Percentiles rank a stretch among this genome's conserved stretches.
phyloP scores from a whole-genome alignment of 1,140 invertebrate species.

The Diploscapter pachys region DNA sequence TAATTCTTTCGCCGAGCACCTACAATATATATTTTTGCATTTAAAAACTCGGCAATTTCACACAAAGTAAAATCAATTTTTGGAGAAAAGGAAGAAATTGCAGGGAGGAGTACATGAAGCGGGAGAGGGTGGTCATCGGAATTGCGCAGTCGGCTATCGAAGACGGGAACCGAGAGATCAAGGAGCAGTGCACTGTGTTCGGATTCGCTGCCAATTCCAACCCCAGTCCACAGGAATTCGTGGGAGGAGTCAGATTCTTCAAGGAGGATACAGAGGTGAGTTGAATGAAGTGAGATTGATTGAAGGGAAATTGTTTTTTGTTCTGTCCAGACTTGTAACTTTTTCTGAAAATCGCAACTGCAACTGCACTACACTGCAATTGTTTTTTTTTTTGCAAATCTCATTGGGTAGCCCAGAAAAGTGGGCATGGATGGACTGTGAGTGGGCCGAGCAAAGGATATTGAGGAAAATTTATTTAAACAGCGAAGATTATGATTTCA shows the following conservation, averaged over 20 bases:
- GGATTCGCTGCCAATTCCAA: constrained; percentile 32
- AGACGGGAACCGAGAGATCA: neutral
- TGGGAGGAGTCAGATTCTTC: constrained; percentile 34
- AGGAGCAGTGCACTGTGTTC: constrained; percentile 23
- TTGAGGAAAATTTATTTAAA: no score
- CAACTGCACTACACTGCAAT: neutral
- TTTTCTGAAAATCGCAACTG: constrained; percentile 15
- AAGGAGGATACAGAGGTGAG: constrained; percentile 26
- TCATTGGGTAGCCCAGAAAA: no score
- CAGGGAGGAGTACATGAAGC: no score
- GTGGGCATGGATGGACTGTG: no score
- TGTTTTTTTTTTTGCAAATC: no score
- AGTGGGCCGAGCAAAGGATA: no score
- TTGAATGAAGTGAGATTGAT: neutral
- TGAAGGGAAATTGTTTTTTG: neutral
- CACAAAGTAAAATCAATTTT: no score
- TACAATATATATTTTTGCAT: no score
- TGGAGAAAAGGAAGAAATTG: no score
- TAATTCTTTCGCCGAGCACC: no score
- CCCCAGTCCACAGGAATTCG: constrained; percentile 21
- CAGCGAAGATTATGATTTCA: no score
- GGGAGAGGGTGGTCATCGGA: constrained; percentile 28
- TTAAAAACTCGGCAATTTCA: no score
- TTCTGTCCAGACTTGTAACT: neutral
- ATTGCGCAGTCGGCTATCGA: constrained; percentile 14